A percentile compares a stretch with the other conserved stretches of the same genome.
Conservation (phyloP, 2,888 invertebrate species). For the Oxyteleia sp. region DNA sequence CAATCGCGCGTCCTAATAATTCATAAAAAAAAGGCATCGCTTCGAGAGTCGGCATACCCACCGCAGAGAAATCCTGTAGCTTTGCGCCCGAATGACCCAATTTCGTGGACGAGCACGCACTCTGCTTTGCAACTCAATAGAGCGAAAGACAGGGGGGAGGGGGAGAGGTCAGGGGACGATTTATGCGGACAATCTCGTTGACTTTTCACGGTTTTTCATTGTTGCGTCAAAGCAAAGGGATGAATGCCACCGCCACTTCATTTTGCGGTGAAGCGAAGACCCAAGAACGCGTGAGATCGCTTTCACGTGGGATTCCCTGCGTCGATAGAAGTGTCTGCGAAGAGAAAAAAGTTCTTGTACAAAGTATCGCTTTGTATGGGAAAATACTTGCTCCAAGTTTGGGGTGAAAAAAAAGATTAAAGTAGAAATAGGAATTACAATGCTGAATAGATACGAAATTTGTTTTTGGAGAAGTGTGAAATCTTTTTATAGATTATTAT, state of each 20-base stretch:
- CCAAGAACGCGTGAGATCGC: constrained; percentile 64
- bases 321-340: not conserved
- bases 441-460: too few species aligned
- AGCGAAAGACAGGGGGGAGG: constrained; percentile 10
- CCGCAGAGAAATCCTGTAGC: constrained; percentile 17
- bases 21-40: constrained; percentile 36
- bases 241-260: constrained; percentile 39
- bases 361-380: not conserved
- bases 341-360: not conserved
- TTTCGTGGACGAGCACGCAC: constrained; percentile 44
- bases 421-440: too few species aligned
- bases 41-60: constrained; percentile 21
- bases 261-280: constrained; percentile 51
- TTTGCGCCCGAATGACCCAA: constrained; percentile 43
- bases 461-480: too few species aligned
- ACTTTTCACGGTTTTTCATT: constrained; percentile 79
- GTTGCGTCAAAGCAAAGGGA: constrained; percentile 14
- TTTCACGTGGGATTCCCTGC: constrained; percentile 3
- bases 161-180: constrained; percentile 54
- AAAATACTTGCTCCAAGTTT: too few species aligned
- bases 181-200: constrained; percentile 79
- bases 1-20: constrained; percentile 42
- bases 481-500: too few species aligned
- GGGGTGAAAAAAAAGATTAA: too few species aligned
- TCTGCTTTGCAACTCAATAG: constrained; percentile 80